A percentile compares a stretch with the other conserved stretches of the same genome.
Conservation (phyloP, 2,888 invertebrate genomes). For the Temnothorax rugatulus region DNA sequence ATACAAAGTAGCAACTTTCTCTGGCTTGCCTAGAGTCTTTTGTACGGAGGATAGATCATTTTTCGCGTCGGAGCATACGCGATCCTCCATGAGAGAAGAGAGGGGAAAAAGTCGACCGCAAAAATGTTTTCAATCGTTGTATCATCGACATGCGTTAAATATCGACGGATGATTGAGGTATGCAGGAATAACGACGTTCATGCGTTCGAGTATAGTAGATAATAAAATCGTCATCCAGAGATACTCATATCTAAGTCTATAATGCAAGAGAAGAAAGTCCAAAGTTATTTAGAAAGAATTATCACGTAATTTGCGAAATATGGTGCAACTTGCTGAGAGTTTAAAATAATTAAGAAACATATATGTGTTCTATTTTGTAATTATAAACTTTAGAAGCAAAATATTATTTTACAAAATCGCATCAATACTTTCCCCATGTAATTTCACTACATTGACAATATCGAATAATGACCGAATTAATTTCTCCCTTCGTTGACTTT, state of each 20-base stretch:
- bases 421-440: background rate
- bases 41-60: background rate
- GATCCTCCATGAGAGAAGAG: background rate
- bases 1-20: background rate
- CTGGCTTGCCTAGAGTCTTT: background rate
- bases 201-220: background rate
- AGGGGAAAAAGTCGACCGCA: background rate
- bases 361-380: background rate
- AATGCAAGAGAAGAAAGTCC: background rate
- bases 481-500: slow-evolving; percentile 1
- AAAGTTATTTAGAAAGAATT: background rate
- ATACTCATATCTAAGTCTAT: background rate
- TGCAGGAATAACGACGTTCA: background rate
- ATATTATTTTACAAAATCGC: background rate
- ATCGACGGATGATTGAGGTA: slow-evolving; percentile 54
- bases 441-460: background rate
- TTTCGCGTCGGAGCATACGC: slow-evolving; percentile 34
- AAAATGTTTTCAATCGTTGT: slow-evolving; percentile 30
- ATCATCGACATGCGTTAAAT: background rate
- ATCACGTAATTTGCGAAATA: background rate
- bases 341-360: background rate
- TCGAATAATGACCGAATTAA: background rate
- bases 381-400: background rate
- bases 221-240: background rate
- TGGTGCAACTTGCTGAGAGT: background rate